Conservation (phyloP, 2,113 vertebrate species). For the Elgaria multicarinata region DNA sequence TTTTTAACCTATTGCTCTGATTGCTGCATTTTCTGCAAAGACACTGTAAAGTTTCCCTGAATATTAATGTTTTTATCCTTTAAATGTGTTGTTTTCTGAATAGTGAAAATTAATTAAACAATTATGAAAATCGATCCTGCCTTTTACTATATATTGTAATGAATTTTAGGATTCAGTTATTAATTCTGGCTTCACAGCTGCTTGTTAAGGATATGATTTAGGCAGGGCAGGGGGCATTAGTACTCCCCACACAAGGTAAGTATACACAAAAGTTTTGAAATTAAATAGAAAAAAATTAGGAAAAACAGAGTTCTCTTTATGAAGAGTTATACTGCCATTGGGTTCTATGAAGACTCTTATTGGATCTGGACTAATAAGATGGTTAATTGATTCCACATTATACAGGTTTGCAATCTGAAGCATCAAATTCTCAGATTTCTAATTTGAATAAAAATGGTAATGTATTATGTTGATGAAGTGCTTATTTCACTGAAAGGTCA, state of each 20-base stretch:
- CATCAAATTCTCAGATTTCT: not conserved
- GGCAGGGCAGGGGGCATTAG: no score
- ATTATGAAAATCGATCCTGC: not conserved
- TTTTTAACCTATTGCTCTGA: constrained; percentile 46
- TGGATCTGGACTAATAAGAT: not conserved
- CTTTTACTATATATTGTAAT: not conserved
- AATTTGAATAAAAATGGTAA: not conserved
- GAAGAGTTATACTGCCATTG: not conserved
- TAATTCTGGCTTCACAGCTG: not conserved
- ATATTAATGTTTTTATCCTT: not conserved
- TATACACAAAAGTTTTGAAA: not conserved
- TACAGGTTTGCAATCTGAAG: not conserved
- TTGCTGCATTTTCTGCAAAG: constrained; percentile 29
- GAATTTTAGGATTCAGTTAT: not conserved
- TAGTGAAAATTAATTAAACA: not conserved
- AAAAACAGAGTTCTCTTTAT: not conserved
- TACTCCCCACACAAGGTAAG: no score
- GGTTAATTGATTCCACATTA: not conserved
- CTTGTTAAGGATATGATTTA: not conserved
- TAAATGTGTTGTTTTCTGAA: not conserved
- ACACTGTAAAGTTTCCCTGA: constrained; percentile 30
- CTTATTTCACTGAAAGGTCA: not conserved
- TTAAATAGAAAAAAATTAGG: not conserved
- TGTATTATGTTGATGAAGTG: not conserved
- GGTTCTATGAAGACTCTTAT: not conserved